Conservation (phyloP, 2,797 vertebrate genomes). For the Sebastes hopkinsi region DNA sequence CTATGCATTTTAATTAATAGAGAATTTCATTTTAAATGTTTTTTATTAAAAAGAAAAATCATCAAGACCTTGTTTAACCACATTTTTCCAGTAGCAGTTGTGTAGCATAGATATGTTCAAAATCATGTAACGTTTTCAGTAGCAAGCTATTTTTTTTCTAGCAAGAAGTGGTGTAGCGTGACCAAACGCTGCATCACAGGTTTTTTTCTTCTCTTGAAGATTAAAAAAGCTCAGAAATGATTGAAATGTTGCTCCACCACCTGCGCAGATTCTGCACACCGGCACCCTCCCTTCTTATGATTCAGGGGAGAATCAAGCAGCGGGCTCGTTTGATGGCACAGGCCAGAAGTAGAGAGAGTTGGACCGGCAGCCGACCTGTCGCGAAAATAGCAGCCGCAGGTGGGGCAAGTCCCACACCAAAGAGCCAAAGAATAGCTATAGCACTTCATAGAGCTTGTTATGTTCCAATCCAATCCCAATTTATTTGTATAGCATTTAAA, state of each 20-base stretch:
- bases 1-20: neutral
- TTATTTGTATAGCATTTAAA: too few species aligned
- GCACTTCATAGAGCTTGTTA: neutral
- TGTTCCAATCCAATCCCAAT: too few species aligned
- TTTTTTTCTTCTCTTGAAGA: neutral
- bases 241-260: neutral
- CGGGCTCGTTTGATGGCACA: neutral
- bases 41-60: neutral
- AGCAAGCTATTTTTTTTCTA: neutral
- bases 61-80: neutral
- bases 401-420: neutral
- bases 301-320: neutral
- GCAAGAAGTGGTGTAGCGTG: neutral
- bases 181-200: neutral
- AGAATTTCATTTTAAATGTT: neutral
- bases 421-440: neutral
- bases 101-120: neutral
- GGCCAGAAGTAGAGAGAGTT: neutral
- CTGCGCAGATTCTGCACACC: neutral
- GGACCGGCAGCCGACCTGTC: neutral
- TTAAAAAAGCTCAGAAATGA: slow-evolving; percentile 7
- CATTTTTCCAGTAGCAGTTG: neutral
- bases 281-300: neutral
- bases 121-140: neutral
- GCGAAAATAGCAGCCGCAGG: neutral